These are phyloP conservation scores for Helicolenus hilgendorfi DNA, from an alignment of 2,797 vertebrate species.

Conservation along the genomic window DNA sequence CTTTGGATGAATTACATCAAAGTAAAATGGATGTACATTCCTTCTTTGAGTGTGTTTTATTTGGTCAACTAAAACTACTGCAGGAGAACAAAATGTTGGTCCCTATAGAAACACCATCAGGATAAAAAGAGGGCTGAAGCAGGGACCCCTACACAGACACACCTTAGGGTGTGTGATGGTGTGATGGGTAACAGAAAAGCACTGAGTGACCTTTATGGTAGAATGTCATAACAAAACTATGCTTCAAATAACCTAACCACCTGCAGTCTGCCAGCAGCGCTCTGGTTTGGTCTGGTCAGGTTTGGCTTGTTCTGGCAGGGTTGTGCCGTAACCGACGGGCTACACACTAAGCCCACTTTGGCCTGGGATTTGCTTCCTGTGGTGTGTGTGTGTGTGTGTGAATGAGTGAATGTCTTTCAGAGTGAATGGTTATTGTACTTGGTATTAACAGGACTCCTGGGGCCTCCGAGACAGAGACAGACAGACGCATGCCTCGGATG, in stretches of 20 bases:
- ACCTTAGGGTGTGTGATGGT: background rate
- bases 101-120: background rate
- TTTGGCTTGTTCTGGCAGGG: conserved; percentile 60
- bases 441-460: conserved; percentile 62
- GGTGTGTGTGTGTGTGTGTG: background rate
- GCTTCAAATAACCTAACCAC: conserved; percentile 19
- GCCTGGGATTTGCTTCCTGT: conserved; percentile 46
- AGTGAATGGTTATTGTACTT: conserved; percentile 57
- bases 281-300: conserved; percentile 67
- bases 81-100: background rate
- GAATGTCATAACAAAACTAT: conserved; percentile 25
- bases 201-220: conserved; percentile 7
- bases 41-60: background rate
- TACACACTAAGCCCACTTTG: conserved; percentile 64
- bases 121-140: background rate
- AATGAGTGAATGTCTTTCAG: conserved; percentile 7
- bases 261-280: conserved; percentile 31
- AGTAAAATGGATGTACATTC: background rate
- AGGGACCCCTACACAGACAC: background rate
- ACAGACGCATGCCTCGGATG: conserved; percentile 58
- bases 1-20: background rate
- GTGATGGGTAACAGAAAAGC: background rate
- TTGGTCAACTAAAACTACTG: background rate
- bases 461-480: conserved; percentile 55
- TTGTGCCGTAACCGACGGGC: conserved; percentile 26